Conservation (phyloP, 2,113 vertebrate genomes). For the rat (Rattus norvegicus) region DNA sequence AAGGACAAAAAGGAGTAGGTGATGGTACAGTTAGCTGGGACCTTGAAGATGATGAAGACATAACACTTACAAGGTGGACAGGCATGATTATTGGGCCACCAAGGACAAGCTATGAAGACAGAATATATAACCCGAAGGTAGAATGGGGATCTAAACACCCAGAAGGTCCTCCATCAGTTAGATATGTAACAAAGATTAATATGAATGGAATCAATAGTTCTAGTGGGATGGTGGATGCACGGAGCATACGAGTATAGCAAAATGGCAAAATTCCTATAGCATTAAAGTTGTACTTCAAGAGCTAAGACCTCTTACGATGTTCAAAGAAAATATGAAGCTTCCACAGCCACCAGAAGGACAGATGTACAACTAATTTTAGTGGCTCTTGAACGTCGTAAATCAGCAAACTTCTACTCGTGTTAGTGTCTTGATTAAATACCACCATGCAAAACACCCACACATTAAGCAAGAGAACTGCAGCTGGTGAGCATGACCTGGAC, state of each 20-base stretch:
- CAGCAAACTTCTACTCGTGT: slow-evolving; percentile 93
- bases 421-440: slow-evolving; percentile 96
- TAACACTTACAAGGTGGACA: no score
- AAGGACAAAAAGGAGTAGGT: no score
- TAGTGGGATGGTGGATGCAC: slow-evolving; percentile 92
- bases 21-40: no score
- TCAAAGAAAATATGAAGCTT: slow-evolving; percentile 99
- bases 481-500: slow-evolving; percentile 92
- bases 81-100: no score
- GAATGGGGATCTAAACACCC: no score
- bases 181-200: no score
- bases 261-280: slow-evolving; percentile 99
- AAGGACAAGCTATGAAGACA: no score
- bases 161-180: no score
- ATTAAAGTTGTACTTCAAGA: slow-evolving; percentile 99
- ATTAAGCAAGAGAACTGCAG: slow-evolving; percentile 88
- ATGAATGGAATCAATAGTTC: no score
- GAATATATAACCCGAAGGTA: no score
- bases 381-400: slow-evolving; percentile 96
- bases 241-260: slow-evolving; percentile 99
- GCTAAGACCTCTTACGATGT: slow-evolving; percentile 99
- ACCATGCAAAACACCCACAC: slow-evolving; percentile 86
- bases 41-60: no score
- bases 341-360: slow-evolving; percentile 99
- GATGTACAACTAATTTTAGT: slow-evolving; percentile 97